Conservation (phyloP, 1,140 invertebrate species). For the Drosophila navojoa region DNA sequence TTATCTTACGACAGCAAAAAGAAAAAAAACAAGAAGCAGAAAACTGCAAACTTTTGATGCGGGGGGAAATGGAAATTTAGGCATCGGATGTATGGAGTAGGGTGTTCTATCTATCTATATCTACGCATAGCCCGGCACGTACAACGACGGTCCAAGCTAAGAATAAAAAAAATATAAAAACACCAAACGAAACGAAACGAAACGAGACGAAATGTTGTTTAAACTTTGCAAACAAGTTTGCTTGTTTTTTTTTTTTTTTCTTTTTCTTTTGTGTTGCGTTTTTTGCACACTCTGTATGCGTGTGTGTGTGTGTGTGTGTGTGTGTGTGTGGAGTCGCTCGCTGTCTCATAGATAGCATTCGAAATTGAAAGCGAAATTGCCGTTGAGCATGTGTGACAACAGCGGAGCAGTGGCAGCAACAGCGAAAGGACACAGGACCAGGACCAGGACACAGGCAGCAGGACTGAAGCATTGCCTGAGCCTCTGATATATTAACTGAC, state of each 20-base stretch:
- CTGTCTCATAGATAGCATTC: conserved; percentile 77
- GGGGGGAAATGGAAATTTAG: conserved; percentile 31
- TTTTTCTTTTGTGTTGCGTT: conserved; percentile 59
- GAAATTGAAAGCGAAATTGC: conserved; percentile 82
- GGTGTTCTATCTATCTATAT: background rate
- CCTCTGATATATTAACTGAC: conserved; percentile 76
- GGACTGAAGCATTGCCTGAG: background rate
- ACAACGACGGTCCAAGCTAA: conserved; percentile 51
- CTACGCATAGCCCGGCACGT: conserved; percentile 46
- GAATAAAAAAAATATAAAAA: conserved; percentile 4
- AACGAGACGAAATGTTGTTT: conserved; percentile 72
- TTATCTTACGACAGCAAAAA: conserved; percentile 72
- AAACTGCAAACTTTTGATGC: conserved; percentile 41
- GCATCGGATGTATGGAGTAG: background rate
- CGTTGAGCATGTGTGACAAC: conserved; percentile 77
- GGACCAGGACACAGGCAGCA: too few species aligned
- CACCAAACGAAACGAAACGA: conserved; percentile 26
- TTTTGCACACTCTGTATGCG: conserved; percentile 26
- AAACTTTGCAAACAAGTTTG: conserved; percentile 81
- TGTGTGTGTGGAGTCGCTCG: conserved; percentile 19
- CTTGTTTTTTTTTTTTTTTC: conserved; percentile 66
- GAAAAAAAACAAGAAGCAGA: conserved; percentile 1
- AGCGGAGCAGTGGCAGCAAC: background rate
- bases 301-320: conserved; percentile 34
- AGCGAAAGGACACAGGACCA: too few species aligned